Conservation (phyloP, 2,888 invertebrate species). For the Boloria euphrosyne region DNA sequence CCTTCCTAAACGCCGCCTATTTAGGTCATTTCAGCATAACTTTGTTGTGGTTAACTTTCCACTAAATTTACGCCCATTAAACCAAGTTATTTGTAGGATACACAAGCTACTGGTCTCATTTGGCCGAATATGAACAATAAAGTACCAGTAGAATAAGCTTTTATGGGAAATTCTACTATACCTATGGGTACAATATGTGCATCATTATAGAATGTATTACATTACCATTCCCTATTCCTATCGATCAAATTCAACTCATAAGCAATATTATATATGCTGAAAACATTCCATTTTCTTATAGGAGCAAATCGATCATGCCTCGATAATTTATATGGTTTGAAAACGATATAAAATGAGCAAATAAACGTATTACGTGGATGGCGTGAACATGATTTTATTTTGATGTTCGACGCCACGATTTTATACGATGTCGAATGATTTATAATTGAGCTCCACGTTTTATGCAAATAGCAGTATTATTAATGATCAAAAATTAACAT, state of each 20-base stretch:
- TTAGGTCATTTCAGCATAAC: slow-evolving; percentile 29
- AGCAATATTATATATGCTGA: slow-evolving; percentile 2
- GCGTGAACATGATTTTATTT: slow-evolving; percentile 19
- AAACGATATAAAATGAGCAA: slow-evolving; percentile 21
- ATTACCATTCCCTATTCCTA: background rate
- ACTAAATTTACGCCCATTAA: slow-evolving; percentile 25
- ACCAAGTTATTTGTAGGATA: slow-evolving; percentile 3
- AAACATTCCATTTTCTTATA: slow-evolving; percentile 17
- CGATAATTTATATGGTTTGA: slow-evolving; percentile 20
- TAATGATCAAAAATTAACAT: too few species aligned
- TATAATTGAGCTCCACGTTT: slow-evolving; percentile 64
- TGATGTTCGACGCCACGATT: slow-evolving; percentile 50
- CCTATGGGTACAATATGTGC: background rate
- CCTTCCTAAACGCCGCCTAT: slow-evolving; percentile 23
- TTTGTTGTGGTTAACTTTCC: slow-evolving; percentile 24
- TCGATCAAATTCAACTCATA: slow-evolving; percentile 19
- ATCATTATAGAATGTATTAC: background rate
- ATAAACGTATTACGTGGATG: slow-evolving; percentile 17
- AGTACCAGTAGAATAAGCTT: background rate
- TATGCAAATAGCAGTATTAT: slow-evolving; percentile 49
- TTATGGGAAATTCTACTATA: background rate
- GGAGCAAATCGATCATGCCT: slow-evolving; percentile 13
- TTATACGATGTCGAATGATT: slow-evolving; percentile 65
- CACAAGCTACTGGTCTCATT: background rate
- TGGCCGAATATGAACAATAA: slow-evolving; percentile 6